Base-by-base conservation (phyloP, 1,140 invertebrate species). In the Lasaia peninsularis region DNA sequence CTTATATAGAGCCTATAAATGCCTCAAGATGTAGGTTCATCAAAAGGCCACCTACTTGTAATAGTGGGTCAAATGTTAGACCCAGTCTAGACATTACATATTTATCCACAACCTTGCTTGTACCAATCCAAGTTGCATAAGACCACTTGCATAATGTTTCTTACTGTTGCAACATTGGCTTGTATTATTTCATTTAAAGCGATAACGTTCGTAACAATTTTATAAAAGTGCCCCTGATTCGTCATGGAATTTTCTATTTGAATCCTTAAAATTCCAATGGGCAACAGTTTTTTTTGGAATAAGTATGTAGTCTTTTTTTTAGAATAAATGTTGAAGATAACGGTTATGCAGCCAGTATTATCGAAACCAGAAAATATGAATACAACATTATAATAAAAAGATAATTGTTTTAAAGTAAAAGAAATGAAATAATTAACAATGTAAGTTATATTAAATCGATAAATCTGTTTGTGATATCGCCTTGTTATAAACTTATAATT, bases 51-150 rank as follows among this genome's bases (percentile, higher is more conserved):
- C 61, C 59, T 54, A 66, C 55, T 64, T 58, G 65, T 65, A 60
- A 70, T 69, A 76, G 64, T 79, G 55, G 76, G 76, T 81, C 76
- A 79, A 65, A 71, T 59, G 69, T 75, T 69, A 71, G 65, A 68
- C 59, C 54, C 62, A 70, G 71, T 77, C 70, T 69, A 65, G 62
- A 62, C 62, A 67, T 72, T 74, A 73, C 65, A 77, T 75, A 66
- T 70, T 68, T 72, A 78, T 70, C 69, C 67, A 50, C 63, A 70
- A 73, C 72, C 65, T 74, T 75, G 71, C 58, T 57, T 57, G 62
- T 62, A 68, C 67, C 72, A 69, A 76, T 68, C 69, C 69, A 71
- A 69, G 67, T 80, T 82, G 69, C 77, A 78, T 82, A 75, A 71
- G 34, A 9, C 21, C 20, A 32, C 32, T 81, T 81, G 69, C 71